Base-by-base conservation (phyloP, 2,888 invertebrate species). In the Crocallis elinguaria region DNA sequence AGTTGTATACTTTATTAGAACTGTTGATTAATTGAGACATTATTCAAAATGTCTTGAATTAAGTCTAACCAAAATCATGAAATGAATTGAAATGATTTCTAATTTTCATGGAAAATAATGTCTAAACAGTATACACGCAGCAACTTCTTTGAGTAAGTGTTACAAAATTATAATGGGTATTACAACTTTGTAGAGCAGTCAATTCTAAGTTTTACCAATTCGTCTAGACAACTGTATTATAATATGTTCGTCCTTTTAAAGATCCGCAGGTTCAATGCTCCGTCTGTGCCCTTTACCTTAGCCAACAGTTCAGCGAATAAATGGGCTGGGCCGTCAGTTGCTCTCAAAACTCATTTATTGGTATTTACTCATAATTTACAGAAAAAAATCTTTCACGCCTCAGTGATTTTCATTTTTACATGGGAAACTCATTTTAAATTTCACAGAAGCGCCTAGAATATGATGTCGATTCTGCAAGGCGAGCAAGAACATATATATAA, bases 201-300 rank as follows among this genome's bases (percentile, higher is more conserved):
- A 61, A 61, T 70, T 60, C 59, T 11, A 54, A 65, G 62, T 69
- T 65, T 64, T 44, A 61, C 62, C 63, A 60, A 71, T 64, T 71
- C 53, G 73, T 76, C 78, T 75, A 77, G 76, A 75, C 77, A 64
- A 67, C 42, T 67, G 65, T 67, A 64, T 51, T 66, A 67, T 66
- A 64, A n/a, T 5, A 44, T 59, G 64, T 66, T 69, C 57, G 77
- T 55, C 76, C 74, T 76, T 73, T 68, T 64, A 39, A 67, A 70
- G 66, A 71, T 77, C 71, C 57, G 44, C 51, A 66, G 69, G 83
- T 79, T 82, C 81, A 79, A 60, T 73, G 79, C 67, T 66, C 82
- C 57, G 77, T 77, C 74, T 75, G 38, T 49, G 79, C 72, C 78
- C 75, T 73, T 64, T 58, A 60, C 61, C 48, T 73, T 69, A 51